A percentile compares a stretch with the other conserved stretches of the same genome.
Conservation (phyloP, 2,888 invertebrate species). For the Standfussiana lucernea region DNA sequence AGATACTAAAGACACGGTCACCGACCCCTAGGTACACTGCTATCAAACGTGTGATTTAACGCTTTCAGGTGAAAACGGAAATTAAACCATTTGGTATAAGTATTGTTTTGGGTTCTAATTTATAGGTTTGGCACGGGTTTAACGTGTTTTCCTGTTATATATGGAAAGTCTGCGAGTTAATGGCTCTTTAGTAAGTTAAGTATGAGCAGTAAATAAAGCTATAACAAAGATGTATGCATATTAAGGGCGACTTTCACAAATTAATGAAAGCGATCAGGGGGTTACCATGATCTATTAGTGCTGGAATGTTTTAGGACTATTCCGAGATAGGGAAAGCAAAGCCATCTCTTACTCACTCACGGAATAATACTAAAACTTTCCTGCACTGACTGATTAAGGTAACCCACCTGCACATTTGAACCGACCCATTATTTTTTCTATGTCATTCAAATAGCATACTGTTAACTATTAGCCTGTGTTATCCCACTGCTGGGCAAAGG, state of each 20-base stretch:
- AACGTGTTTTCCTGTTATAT: slow-evolving; percentile 32
- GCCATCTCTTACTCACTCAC: too few relatives aligned
- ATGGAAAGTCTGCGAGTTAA: slow-evolving; percentile 18
- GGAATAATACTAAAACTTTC: too few relatives aligned
- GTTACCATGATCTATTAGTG: too few relatives aligned
- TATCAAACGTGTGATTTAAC: slow-evolving; percentile 43
- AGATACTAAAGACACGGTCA: slow-evolving; percentile 1
- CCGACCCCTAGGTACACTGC: slow-evolving; percentile 14
- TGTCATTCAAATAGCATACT: too few relatives aligned
- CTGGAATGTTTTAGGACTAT: too few relatives aligned
- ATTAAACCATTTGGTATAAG: slow-evolving; percentile 46
- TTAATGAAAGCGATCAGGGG: neutral
- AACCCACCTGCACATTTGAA: too few relatives aligned
- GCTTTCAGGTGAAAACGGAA: slow-evolving; percentile 44
- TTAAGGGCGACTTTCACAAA: neutral
- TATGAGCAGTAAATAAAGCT: neutral
- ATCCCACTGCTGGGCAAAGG: too few relatives aligned
- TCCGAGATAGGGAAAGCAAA: too few relatives aligned
- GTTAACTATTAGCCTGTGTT: too few relatives aligned
- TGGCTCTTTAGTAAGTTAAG: slow-evolving; percentile 6
- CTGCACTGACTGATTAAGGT: too few relatives aligned
- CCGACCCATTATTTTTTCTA: too few relatives aligned
- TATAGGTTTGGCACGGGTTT: slow-evolving; percentile 22
- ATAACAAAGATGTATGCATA: neutral
- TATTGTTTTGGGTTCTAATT: slow-evolving; percentile 49